Conservation (phyloP, 2,797 vertebrate species). For the Artibeus lituratus region DNA sequence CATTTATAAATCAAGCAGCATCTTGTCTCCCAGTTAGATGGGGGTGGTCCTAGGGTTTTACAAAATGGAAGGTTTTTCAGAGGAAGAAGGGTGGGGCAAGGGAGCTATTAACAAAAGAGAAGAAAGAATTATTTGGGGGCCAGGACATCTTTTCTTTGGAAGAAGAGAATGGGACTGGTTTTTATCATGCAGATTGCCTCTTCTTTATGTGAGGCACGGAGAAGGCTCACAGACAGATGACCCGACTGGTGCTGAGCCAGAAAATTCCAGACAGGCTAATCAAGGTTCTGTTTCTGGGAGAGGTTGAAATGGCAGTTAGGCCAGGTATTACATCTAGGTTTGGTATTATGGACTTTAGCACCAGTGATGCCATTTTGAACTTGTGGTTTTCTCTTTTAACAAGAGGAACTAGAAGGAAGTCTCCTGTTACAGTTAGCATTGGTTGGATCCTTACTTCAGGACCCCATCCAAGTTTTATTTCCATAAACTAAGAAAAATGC, state of each 20-base stretch:
- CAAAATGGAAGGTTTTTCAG: background rate
- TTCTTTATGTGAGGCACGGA: background rate
- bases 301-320: background rate
- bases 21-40: background rate
- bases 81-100: background rate
- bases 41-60: background rate
- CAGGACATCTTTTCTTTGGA: background rate
- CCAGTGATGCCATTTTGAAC: background rate
- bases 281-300: background rate
- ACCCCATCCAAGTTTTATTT: background rate
- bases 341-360: background rate
- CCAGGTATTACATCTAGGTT: background rate
- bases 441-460: background rate
- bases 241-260: background rate
- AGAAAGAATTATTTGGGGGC: background rate
- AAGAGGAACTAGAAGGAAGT: background rate
- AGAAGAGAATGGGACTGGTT: background rate
- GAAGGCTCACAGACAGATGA: background rate
- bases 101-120: background rate
- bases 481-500: background rate
- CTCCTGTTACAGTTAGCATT: background rate
- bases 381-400: background rate
- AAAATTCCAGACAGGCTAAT: background rate
- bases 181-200: background rate
- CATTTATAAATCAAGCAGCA: background rate